Percentiles rank a stretch among this genome's conserved stretches.
These are phyloP conservation scores for Callopanchax toddi DNA, from an alignment of 2,113 vertebrate genomes.

Conservation along the genomic window DNA sequence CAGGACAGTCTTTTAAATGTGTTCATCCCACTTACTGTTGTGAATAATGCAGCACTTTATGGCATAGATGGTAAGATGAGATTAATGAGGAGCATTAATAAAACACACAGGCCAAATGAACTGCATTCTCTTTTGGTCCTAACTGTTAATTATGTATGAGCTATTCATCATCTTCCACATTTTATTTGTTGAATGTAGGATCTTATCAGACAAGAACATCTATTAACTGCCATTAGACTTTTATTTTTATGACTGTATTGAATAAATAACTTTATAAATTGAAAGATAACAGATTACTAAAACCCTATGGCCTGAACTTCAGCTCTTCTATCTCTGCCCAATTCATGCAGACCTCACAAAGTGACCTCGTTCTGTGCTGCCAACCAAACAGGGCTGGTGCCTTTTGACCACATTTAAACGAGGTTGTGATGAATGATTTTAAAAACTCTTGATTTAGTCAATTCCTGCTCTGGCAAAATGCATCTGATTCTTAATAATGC, in stretches of 20 bases:
- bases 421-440: too few species aligned
- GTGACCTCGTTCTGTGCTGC: too few species aligned
- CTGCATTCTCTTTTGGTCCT: conserved; percentile 42
- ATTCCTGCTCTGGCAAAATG: too few species aligned
- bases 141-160: conserved; percentile 63
- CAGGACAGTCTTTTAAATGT: conserved; percentile 36
- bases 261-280: neutral
- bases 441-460: too few species aligned
- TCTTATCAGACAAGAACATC: conserved; percentile 5
- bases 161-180: conserved; percentile 42
- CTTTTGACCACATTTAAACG: too few species aligned
- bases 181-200: conserved; percentile 26
- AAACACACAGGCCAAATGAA: conserved; percentile 56
- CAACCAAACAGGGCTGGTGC: too few species aligned
- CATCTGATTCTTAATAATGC: too few species aligned
- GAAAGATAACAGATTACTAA: conserved; percentile 17
- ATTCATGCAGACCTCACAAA: too few species aligned
- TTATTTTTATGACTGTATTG: neutral
- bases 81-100: conserved; percentile 62
- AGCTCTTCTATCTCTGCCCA: too few species aligned
- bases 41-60: conserved; percentile 61
- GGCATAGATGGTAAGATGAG: conserved; percentile 55
- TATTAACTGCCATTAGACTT: conserved; percentile 11
- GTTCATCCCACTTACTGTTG: conserved; percentile 48
- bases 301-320: too few species aligned